A percentile compares a stretch with the other conserved stretches of the same genome.
These are phyloP conservation scores for Albula glossodonta DNA, from an alignment of 2,113 vertebrate genomes.

Conservation along the genomic window DNA sequence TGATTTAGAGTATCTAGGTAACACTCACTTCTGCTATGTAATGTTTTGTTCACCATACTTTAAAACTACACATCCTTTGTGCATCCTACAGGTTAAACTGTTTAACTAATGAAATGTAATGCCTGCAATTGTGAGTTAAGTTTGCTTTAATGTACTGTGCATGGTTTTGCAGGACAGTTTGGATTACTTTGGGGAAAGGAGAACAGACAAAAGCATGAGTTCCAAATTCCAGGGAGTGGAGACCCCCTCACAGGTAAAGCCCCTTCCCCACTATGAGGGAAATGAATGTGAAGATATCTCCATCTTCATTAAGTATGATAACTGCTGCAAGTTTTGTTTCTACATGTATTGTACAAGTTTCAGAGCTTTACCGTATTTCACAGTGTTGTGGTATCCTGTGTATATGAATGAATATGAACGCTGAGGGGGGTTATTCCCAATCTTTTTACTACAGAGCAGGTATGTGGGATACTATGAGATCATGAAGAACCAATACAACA, in stretches of 20 bases:
- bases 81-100: not conserved
- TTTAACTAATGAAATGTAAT: no score
- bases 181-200: constrained; percentile 87
- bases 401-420: not conserved
- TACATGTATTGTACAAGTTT: not conserved
- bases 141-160: not conserved
- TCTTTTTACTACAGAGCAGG: constrained; percentile 73
- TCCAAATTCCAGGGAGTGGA: constrained; percentile 93
- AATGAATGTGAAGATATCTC: not conserved
- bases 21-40: no score
- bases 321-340: not conserved
- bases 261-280: not conserved
- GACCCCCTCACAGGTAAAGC: constrained; percentile 91
- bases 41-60: no score
- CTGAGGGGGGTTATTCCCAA: not conserved
- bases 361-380: not conserved
- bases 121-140: no score
- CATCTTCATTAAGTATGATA: not conserved
- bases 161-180: constrained; percentile 75
- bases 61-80: not conserved
- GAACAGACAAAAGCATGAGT: constrained; percentile 86
- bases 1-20: not conserved
- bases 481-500: constrained; percentile 80
- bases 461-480: constrained; percentile 92
- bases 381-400: not conserved